Conservation (phyloP, 2,113 vertebrate species). For the Spermophilus dauricus region DNA sequence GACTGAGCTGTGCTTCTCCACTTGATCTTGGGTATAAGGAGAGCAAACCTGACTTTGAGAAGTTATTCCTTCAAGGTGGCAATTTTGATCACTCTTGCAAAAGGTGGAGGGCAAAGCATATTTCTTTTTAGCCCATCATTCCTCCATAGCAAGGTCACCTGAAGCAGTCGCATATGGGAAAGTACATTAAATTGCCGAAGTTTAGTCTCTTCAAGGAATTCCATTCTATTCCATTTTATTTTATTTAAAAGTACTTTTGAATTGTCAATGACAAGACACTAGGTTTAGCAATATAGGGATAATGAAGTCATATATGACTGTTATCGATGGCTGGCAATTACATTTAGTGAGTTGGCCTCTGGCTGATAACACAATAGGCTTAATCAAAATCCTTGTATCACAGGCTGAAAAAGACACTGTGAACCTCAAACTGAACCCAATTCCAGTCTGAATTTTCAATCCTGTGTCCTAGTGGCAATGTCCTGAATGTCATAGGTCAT, state of each 20-base stretch:
- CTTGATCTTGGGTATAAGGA: background rate
- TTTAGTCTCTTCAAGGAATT: background rate
- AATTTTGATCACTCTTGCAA: background rate
- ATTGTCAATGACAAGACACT: background rate
- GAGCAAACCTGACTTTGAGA: slow-evolving; percentile 3
- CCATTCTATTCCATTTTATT: background rate
- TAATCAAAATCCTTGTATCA: background rate
- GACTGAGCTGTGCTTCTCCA: background rate
- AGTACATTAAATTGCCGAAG: background rate
- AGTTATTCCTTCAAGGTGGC: background rate
- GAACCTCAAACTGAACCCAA: background rate
- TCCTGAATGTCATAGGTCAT: background rate
- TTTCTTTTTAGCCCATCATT: background rate
- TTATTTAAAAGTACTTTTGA: background rate
- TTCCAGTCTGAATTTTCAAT: background rate
- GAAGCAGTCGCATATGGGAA: background rate
- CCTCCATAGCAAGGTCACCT: background rate
- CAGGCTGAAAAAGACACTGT: background rate
- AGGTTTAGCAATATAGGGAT: background rate
- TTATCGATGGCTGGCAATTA: background rate
- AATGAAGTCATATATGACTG: background rate
- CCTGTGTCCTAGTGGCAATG: background rate
- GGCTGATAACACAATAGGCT: background rate
- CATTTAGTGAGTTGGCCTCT: background rate
- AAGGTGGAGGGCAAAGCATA: background rate